These are phyloP conservation scores for Hoplostethus mediterraneus DNA, from an alignment of 2,797 vertebrate genomes.

Conservation along the genomic window DNA sequence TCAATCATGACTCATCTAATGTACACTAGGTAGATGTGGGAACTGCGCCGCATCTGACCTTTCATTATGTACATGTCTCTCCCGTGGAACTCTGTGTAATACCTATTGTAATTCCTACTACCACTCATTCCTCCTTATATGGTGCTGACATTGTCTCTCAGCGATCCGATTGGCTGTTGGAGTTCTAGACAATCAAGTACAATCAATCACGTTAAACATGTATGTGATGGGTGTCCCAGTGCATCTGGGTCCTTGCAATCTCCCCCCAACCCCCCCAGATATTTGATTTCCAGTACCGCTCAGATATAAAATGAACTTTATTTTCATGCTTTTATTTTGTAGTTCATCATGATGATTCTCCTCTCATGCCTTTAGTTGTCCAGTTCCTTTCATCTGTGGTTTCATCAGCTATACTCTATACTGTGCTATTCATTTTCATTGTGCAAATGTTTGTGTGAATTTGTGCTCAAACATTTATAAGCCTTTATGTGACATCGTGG, in stretches of 20 bases:
- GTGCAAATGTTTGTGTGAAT: background rate
- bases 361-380: too few relatives aligned
- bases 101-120: background rate
- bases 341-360: too few relatives aligned
- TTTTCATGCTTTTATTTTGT: too few relatives aligned
- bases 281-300: too few relatives aligned
- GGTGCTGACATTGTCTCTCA: background rate
- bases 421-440: background rate
- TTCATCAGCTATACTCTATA: too few relatives aligned
- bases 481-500: background rate
- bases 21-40: constrained; percentile 48
- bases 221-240: background rate
- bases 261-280: too few relatives aligned
- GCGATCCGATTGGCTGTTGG: background rate
- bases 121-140: too few relatives aligned
- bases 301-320: too few relatives aligned
- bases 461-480: background rate
- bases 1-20: constrained; percentile 55
- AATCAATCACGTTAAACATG: background rate
- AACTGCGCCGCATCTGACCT: constrained; percentile 21
- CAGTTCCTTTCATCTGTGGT: too few relatives aligned
- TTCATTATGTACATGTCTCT: constrained; percentile 1
- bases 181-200: background rate
- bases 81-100: constrained; percentile 10
- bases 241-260: background rate